Base-by-base conservation (phyloP, 1,140 invertebrate species). In the Sarcophaga bullata region DNA sequence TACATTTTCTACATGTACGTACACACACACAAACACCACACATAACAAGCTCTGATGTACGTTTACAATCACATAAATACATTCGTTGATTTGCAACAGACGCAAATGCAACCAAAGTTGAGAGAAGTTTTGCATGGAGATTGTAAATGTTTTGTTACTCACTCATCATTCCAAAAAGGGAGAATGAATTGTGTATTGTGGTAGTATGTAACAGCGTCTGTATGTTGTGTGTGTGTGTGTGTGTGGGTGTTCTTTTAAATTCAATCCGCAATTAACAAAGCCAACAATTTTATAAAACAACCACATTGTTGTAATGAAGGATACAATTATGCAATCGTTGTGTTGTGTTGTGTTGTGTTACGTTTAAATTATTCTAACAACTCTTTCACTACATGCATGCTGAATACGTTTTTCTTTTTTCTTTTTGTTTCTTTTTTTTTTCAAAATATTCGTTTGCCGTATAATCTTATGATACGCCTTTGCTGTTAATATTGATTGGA, bases 241-340 rank as follows among this genome's bases (percentile, higher is more conserved):
- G 15, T 8, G 9, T 68, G 58, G 17, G 11, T 19, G n/a, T 68
- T 19, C 9, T 19, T 68, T 68, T 68, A 68, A 68, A 68, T 68
- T 68, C 58, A 68, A 68, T 68, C 58, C 19, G 17, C 58, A 68
- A 68, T 68, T 68, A 68, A 68, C 58, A 68, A 68, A 68, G n/a
- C 58, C 58, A 68, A 68, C 58, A 68, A 19, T 68, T 68, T 68
- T n/a, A 68, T 68, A 68, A 68, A 68, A 68, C 58, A 68, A 58
- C 52, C 58, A 68, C 58, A 68, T 68, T 68, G 58, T 68, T 68
- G 17, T 68, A 68, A 68, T 68, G 58, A 68, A 68, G 58, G 58
- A 68, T 68, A 68, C n/a, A 68, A 68, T 68, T 68, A 68, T 68
- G 58, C 58, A 68, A 58, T 58, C 52, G 6, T n/a, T n/a, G n/a